These are phyloP conservation scores for Netta rufina DNA, from an alignment of 2,797 vertebrate genomes.

Conservation along the genomic window DNA sequence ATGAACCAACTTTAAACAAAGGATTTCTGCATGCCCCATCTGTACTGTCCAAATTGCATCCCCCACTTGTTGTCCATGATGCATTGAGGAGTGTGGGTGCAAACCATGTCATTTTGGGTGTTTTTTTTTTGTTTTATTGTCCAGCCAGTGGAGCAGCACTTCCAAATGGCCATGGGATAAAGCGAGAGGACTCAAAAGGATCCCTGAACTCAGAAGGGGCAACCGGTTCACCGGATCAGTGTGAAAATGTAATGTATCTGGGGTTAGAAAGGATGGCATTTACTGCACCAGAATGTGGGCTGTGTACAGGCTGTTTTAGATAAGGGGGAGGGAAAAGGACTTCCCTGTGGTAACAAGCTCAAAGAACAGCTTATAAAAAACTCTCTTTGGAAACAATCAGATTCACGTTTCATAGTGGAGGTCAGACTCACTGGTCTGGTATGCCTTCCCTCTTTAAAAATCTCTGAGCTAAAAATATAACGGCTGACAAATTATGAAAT, in stretches of 20 bases:
- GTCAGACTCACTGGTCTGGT: neutral
- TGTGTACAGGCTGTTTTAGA: neutral
- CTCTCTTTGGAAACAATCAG: neutral
- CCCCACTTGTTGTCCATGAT: accelerated
- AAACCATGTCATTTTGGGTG: neutral
- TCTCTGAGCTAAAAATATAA: neutral
- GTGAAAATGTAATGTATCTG: conserved; percentile 76
- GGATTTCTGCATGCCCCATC: neutral
- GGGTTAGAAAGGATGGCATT: neutral
- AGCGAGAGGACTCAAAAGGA: conserved; percentile 89
- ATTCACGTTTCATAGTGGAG: neutral
- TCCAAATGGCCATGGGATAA: conserved; percentile 87
- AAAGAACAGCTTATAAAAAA: neutral
- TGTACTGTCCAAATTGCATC: neutral
- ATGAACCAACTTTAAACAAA: neutral
- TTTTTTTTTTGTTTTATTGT: neutral
- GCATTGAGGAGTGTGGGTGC: accelerated
- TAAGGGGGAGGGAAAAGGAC: neutral
- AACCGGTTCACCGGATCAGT: conserved; percentile 70
- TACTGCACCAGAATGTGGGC: neutral
- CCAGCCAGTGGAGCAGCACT: conserved; percentile 75
- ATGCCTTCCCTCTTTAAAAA: neutral
- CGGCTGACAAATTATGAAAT: neutral
- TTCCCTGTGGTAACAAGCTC: neutral
- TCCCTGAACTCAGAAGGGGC: conserved; percentile 87